Conservation (phyloP, 2,888 invertebrate species). For the Ophion slaviceki region DNA sequence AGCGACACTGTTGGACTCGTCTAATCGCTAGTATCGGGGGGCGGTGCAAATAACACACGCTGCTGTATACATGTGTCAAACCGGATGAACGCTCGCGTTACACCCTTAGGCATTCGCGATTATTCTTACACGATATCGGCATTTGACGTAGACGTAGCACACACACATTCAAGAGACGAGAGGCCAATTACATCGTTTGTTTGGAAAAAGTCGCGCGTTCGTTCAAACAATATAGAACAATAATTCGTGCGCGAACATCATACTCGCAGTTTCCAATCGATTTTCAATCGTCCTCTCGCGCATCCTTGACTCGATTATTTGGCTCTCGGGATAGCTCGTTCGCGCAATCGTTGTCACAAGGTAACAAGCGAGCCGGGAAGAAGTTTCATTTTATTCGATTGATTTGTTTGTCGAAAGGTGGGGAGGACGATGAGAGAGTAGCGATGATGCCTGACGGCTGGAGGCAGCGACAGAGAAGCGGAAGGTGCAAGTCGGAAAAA, state of each 20-base stretch:
- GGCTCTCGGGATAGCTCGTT: background rate
- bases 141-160: too few species aligned
- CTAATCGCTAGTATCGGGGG: background rate
- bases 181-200: too few species aligned
- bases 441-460: conserved; percentile 82
- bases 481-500: conserved; percentile 80
- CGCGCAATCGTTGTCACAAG: background rate
- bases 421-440: conserved; percentile 80
- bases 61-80: too few species aligned
- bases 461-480: conserved; percentile 78
- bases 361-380: background rate
- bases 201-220: too few species aligned
- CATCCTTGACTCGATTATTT: background rate
- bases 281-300: background rate
- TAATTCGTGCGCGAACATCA: background rate
- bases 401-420: conserved; percentile 73
- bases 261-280: background rate
- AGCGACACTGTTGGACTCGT: background rate
- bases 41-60: too few species aligned
- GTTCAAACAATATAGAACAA: background rate
- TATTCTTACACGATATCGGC: too few species aligned
- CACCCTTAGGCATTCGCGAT: too few species aligned
- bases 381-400: background rate
- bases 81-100: too few species aligned
- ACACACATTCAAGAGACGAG: too few species aligned